Evolutionary conservation across 2,888 invertebrate species (phyloP).

Genomic region (Cybosia mesomella): DNA sequence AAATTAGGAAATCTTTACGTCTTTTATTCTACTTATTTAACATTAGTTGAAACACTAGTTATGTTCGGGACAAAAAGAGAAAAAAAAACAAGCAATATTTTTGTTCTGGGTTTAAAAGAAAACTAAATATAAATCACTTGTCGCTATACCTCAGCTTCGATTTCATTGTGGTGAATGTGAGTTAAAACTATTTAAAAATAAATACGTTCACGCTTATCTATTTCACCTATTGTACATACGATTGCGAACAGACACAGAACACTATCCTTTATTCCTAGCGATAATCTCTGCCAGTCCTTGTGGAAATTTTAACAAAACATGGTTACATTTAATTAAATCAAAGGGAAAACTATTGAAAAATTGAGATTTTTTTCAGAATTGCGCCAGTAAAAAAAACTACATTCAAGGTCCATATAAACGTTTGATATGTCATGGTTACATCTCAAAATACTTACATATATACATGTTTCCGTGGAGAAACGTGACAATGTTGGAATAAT

Average conservation of each 20-base stretch:
- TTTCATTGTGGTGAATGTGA: slow-evolving; percentile 2
- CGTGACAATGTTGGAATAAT: slow-evolving; percentile 61
- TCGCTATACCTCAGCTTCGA: slow-evolving; percentile 33
- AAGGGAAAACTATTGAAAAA: not conserved
- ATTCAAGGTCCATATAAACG: not conserved
- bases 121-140: slow-evolving; percentile 34
- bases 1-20: no score
- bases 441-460: slow-evolving; percentile 15
- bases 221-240: no score
- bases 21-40: no score
- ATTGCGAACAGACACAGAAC: not conserved
- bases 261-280: not conserved
- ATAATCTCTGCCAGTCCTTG: not conserved
- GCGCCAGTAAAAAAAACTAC: not conserved
- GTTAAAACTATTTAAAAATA: not conserved
- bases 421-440: not conserved
- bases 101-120: not conserved
- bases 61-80: not conserved
- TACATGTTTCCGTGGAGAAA: slow-evolving; percentile 42
- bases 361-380: not conserved
- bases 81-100: not conserved
- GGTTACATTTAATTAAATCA: not conserved
- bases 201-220: not conserved
- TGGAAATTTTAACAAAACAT: not conserved
- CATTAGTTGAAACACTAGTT: no score